Evolutionary conservation across 2,888 invertebrate genomes (phyloP).

Genomic region (Stictocephala bisonia): DNA sequence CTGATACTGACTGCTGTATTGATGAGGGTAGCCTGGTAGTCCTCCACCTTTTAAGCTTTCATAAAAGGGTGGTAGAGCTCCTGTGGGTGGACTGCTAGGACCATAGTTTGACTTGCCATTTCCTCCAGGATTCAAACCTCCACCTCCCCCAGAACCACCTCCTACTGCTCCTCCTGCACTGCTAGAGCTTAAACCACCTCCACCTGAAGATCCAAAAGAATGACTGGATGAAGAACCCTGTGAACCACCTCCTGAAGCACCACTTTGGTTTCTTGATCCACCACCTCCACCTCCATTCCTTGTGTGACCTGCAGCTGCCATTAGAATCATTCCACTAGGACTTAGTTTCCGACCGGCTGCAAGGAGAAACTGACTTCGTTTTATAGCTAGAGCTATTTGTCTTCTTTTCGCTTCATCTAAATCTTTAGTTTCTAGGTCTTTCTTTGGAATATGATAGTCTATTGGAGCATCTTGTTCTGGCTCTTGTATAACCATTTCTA

Average conservation of each 20-base stretch:
- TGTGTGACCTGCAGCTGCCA: conserved; percentile 85
- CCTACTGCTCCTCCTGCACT: conserved; percentile 70
- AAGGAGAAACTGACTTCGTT: conserved; percentile 53
- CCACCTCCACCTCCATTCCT: conserved; percentile 70
- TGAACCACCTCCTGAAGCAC: conserved; percentile 69
- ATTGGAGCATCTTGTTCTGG: conserved; percentile 89
- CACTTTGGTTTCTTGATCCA: conserved; percentile 63
- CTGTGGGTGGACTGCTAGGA: conserved; percentile 88
- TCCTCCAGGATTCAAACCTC: conserved; percentile 76
- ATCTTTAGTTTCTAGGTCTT: conserved; percentile 62
- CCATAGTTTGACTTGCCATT: conserved; percentile 89
- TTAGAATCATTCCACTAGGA: conserved; percentile 68
- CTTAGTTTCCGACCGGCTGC: conserved; percentile 52
- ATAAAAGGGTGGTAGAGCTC: conserved; percentile 89
- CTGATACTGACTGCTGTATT: conserved; percentile 71
- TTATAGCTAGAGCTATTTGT: conserved; percentile 56
- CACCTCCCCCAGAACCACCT: conserved; percentile 74
- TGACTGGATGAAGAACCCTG: conserved; percentile 54
- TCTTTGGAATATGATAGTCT: conserved; percentile 88
- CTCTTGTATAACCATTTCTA: conserved; percentile 65
- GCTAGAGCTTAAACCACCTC: conserved; percentile 71
- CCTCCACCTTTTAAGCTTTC: conserved; percentile 83
- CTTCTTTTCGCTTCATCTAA: conserved; percentile 54
- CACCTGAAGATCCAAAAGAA: conserved; percentile 66
- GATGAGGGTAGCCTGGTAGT: conserved; percentile 63